phyloP scores from a whole-genome alignment of 2,888 invertebrate genomes.

The Macrostomum cliftonense region DNA sequence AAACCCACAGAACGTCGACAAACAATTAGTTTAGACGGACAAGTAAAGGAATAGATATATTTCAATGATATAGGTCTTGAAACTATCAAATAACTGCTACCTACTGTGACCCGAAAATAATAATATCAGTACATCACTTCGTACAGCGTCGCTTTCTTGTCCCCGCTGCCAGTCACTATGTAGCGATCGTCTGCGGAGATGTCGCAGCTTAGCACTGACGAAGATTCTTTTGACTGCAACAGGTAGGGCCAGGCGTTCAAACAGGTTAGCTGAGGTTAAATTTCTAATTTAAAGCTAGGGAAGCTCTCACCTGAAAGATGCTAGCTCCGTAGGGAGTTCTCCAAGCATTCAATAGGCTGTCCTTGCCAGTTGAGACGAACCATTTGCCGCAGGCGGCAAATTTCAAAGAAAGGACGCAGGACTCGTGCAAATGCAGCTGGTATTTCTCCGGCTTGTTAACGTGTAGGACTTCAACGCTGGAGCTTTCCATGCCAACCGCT shows the following conservation, averaged over 20 bases:
- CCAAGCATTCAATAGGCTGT: conserved; percentile 81
- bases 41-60: too few species aligned
- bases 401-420: conserved; percentile 75
- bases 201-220: conserved; percentile 85
- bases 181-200: conserved; percentile 87
- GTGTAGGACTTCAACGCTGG: conserved; percentile 8
- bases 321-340: conserved; percentile 80
- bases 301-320: conserved; percentile 73
- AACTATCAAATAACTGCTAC: too few species aligned
- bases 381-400: conserved; percentile 84
- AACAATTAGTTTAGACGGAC: too few species aligned
- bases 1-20: too few species aligned
- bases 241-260: not conserved
- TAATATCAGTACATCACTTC: conserved; percentile 47
- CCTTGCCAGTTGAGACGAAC: conserved; percentile 85
- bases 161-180: conserved; percentile 85
- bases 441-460: conserved; percentile 52
- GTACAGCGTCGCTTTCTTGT: conserved; percentile 87
- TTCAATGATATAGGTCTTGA: too few species aligned
- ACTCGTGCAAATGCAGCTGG: conserved; percentile 80
- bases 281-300: too few species aligned
- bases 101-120: too few species aligned
- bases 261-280: too few species aligned
- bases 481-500: conserved; percentile 10
- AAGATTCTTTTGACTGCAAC: conserved; percentile 58